A percentile compares a stretch with the other conserved stretches of the same genome.
These are phyloP conservation scores for Gymnopithys bicolor DNA, from an alignment of 2,797 vertebrate species.

Conservation along the genomic window DNA sequence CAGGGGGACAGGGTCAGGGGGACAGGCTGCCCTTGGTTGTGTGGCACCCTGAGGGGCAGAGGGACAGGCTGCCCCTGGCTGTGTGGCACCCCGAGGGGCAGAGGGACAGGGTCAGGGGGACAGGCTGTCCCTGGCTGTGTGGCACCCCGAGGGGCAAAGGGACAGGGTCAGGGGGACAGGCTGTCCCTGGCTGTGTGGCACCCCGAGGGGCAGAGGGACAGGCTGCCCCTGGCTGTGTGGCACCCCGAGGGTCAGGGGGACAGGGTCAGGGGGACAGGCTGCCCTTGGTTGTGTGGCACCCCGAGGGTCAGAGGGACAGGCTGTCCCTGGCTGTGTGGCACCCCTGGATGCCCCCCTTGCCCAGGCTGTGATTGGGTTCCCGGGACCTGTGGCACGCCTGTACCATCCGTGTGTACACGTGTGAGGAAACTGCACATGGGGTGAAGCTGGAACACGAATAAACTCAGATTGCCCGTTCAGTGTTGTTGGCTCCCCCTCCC, in stretches of 20 bases:
- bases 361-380: background rate
- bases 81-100: too few species aligned
- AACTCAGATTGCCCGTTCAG: constrained; percentile 20
- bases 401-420: background rate
- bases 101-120: too few species aligned
- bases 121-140: too few species aligned
- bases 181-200: too few species aligned
- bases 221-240: background rate
- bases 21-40: too few species aligned
- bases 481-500: constrained; percentile 41
- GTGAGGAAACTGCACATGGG: constrained; percentile 15
- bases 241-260: too few species aligned
- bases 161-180: too few species aligned
- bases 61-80: too few species aligned
- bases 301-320: background rate
- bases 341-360: background rate
- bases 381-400: background rate
- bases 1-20: too few species aligned
- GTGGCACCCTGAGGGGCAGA: too few species aligned
- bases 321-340: too few species aligned
- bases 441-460: constrained; percentile 37
- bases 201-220: background rate
- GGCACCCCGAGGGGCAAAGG: too few species aligned
- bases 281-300: background rate
- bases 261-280: background rate